Evolutionary conservation across 2,888 invertebrate genomes (phyloP).

Genomic region (Drosophila koepferae): DNA sequence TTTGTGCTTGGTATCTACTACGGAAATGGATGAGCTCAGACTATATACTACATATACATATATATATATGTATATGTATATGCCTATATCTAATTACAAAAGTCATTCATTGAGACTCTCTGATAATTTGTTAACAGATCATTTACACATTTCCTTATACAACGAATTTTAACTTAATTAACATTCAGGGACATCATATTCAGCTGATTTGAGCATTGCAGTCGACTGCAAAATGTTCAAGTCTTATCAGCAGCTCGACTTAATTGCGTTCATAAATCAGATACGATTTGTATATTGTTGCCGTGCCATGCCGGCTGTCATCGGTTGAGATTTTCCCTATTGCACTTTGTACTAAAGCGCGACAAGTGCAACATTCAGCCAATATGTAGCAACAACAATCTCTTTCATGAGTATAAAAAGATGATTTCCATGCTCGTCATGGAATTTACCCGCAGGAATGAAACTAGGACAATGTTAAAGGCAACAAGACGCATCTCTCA

Average conservation of each 20-base stretch:
- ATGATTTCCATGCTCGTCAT: constrained; percentile 66
- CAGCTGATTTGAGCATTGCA: constrained; percentile 3
- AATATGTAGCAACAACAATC: constrained; percentile 11
- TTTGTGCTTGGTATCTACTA: neutral
- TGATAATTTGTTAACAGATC: neutral
- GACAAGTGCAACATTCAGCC: constrained; percentile 62
- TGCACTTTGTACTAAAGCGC: constrained; percentile 77
- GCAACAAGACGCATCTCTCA: constrained; percentile 12
- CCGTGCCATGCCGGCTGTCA: constrained; percentile 3
- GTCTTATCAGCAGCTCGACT: constrained; percentile 32
- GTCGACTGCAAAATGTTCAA: constrained; percentile 4
- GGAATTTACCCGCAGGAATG: constrained; percentile 55
- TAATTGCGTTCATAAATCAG: constrained; percentile 17
- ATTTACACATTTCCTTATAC: constrained; percentile 1
- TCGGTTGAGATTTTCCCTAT: constrained; percentile 21
- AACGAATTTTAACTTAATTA: neutral
- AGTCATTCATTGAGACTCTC: neutral
- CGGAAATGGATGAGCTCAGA: neutral
- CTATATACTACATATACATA: neutral
- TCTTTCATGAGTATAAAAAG: neutral
- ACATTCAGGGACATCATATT: constrained; percentile 1
- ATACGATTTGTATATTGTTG: constrained; percentile 15
- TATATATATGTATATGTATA: neutral
- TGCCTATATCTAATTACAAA: neutral
- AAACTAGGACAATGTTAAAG: constrained; percentile 72